These are phyloP conservation scores for Tupiocoris notatus DNA, from an alignment of 2,888 invertebrate species.

Conservation along the genomic window DNA sequence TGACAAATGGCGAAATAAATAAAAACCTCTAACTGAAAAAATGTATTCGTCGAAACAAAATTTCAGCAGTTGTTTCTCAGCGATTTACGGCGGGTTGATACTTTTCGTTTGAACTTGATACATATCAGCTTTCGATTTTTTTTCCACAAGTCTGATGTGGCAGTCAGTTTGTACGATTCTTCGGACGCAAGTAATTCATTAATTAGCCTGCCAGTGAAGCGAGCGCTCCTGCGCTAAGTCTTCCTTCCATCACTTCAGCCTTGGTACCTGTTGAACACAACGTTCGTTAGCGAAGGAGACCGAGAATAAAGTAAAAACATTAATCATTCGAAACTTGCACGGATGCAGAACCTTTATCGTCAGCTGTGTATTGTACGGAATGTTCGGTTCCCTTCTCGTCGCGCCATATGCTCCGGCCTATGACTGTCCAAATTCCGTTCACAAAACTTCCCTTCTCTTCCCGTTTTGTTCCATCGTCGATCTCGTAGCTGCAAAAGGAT, in stretches of 20 bases:
- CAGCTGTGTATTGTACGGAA: constrained; percentile 9
- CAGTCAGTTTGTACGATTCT: too few relatives aligned
- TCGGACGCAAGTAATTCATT: background rate
- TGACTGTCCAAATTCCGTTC: constrained; percentile 39
- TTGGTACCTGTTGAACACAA: background rate
- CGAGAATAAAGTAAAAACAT: too few relatives aligned
- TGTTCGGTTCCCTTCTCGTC: constrained; percentile 25
- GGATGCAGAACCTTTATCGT: constrained; percentile 41
- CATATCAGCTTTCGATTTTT: too few relatives aligned
- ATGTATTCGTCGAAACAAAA: too few relatives aligned
- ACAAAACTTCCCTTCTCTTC: constrained; percentile 39
- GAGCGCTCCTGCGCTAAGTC: constrained; percentile 18
- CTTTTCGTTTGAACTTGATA: too few relatives aligned
- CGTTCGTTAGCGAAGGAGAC: too few relatives aligned
- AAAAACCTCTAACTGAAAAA: too few relatives aligned
- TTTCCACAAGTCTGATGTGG: too few relatives aligned
- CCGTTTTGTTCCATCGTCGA: constrained; percentile 28
- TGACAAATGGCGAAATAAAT: too few relatives aligned
- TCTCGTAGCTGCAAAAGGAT: constrained; percentile 29
- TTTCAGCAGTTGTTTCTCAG: too few relatives aligned
- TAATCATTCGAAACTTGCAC: too few relatives aligned
- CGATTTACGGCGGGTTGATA: too few relatives aligned
- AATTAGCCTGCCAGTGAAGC: constrained; percentile 8
- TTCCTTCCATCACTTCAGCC: constrained; percentile 16
- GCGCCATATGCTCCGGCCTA: constrained; percentile 10